A percentile compares a stretch with the other conserved stretches of the same genome.
These are phyloP conservation scores for Beroe forskalii DNA, from an alignment of 37 sponge, comb jelly and placozoan species.

Conservation along the genomic window DNA sequence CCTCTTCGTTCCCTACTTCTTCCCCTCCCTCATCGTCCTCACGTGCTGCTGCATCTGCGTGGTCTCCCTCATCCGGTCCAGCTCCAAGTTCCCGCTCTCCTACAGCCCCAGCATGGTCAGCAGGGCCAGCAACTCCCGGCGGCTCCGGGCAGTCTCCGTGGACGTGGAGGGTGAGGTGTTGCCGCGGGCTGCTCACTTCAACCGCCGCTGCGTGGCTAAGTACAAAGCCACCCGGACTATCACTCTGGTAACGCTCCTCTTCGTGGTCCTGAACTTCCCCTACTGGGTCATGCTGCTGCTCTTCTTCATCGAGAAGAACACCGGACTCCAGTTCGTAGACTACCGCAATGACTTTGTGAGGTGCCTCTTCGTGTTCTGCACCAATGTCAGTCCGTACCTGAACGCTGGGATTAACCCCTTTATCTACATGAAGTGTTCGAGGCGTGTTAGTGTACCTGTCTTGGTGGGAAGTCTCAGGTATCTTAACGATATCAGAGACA, in stretches of 20 bases:
- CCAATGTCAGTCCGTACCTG: constrained; percentile 41
- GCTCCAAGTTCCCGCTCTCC: background rate
- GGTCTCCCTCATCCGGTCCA: constrained; percentile 11
- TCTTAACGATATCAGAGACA: background rate
- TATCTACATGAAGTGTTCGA: background rate
- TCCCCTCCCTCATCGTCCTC: constrained; percentile 53
- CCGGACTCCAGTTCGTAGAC: constrained; percentile 11
- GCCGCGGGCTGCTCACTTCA: background rate
- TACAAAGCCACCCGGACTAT: constrained; percentile 52
- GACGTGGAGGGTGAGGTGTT: background rate
- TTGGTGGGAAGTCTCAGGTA: background rate
- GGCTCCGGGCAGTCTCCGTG: background rate
- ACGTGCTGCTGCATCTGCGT: constrained; percentile 49
- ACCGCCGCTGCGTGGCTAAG: background rate
- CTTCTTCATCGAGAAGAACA: constrained; percentile 62
- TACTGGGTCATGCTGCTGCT: constrained; percentile 63
- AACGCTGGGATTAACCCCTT: constrained; percentile 60
- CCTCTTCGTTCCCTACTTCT: constrained; percentile 64
- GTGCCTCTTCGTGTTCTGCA: constrained; percentile 48
- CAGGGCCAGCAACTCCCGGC: background rate
- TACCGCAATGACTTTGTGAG: constrained; percentile 3
- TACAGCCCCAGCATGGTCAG: background rate
- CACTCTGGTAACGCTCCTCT: constrained; percentile 24
- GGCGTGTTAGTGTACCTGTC: background rate
- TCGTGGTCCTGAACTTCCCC: constrained; percentile 56